phyloP scores from a whole-genome alignment of 2,113 vertebrate species.

The Clinocottus analis region DNA sequence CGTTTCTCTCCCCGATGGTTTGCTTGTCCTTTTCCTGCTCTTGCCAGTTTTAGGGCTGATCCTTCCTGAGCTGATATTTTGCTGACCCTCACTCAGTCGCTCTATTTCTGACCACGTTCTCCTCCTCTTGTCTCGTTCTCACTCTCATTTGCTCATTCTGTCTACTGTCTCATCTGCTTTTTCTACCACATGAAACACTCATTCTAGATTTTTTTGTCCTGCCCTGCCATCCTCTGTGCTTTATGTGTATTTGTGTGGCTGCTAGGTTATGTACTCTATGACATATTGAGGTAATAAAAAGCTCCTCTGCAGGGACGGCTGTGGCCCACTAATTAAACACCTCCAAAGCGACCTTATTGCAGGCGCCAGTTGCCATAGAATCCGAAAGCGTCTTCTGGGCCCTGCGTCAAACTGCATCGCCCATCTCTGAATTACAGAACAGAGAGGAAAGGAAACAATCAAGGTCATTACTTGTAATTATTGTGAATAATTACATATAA shows the following conservation, averaged over 20 bases:
- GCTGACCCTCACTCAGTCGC: conserved; percentile 28
- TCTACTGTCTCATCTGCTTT: conserved; percentile 9
- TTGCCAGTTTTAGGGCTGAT: conserved; percentile 29
- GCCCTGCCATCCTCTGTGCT: neutral
- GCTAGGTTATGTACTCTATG: conserved; percentile 74
- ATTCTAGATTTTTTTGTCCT: neutral
- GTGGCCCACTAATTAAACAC: conserved; percentile 86
- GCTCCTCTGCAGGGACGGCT: conserved; percentile 75
- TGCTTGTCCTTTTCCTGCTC: conserved; percentile 54
- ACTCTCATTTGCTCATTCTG: neutral
- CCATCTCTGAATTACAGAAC: conserved; percentile 64
- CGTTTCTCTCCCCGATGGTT: conserved; percentile 44
- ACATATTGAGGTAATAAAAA: conserved; percentile 87
- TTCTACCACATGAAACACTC: neutral
- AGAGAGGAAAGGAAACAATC: conserved; percentile 33
- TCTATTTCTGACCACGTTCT: conserved; percentile 6
- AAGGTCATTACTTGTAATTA: conserved; percentile 72
- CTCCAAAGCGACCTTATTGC: conserved; percentile 82
- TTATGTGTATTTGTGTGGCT: conserved; percentile 32
- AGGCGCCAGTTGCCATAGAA: conserved; percentile 74
- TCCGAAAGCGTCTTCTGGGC: conserved; percentile 63
- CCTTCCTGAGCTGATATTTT: conserved; percentile 41
- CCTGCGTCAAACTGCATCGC: conserved; percentile 76
- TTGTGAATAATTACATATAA: conserved; percentile 43
- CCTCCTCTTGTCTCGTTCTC: neutral